Evolutionary conservation across 2,888 invertebrate species (phyloP).

Genomic region (Drosophila greeni): DNA sequence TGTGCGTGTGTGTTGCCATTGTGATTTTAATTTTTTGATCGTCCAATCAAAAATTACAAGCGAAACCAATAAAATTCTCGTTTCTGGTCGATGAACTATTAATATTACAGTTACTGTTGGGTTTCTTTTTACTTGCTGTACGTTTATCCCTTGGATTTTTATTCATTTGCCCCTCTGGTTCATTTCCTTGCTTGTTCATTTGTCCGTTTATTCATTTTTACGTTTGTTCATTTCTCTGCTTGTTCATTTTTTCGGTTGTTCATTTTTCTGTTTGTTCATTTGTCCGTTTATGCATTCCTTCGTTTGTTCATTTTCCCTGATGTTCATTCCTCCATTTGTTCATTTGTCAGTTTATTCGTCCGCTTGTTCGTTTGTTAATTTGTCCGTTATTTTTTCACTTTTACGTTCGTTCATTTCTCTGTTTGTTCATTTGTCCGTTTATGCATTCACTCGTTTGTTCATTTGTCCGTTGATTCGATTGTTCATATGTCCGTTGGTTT

Average conservation of each 20-base stretch:
- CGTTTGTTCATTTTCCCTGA: neutral
- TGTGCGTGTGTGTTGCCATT: slow-evolving; percentile 10
- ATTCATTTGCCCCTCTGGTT: no score
- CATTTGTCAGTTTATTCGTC: neutral
- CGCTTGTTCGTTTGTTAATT: neutral
- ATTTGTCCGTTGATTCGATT: neutral
- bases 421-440: neutral
- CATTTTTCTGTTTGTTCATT: neutral
- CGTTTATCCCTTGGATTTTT: neutral
- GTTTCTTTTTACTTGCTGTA: neutral
- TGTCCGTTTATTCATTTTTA: neutral
- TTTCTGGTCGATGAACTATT: neutral
- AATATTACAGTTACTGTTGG: neutral
- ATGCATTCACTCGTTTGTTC: neutral
- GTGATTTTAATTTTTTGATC: slow-evolving; percentile 32
- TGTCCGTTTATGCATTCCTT: neutral
- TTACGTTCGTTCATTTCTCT: neutral
- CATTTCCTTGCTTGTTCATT: neutral
- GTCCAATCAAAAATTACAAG: slow-evolving; percentile 8
- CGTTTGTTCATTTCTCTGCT: neutral
- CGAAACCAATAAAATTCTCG: neutral
- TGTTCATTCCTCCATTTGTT: neutral
- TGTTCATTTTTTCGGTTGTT: neutral
- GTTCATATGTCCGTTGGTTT: neutral
- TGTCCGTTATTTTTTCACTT: neutral